Conservation (phyloP, 2,888 invertebrate genomes). For the Uropetala carovei region DNA sequence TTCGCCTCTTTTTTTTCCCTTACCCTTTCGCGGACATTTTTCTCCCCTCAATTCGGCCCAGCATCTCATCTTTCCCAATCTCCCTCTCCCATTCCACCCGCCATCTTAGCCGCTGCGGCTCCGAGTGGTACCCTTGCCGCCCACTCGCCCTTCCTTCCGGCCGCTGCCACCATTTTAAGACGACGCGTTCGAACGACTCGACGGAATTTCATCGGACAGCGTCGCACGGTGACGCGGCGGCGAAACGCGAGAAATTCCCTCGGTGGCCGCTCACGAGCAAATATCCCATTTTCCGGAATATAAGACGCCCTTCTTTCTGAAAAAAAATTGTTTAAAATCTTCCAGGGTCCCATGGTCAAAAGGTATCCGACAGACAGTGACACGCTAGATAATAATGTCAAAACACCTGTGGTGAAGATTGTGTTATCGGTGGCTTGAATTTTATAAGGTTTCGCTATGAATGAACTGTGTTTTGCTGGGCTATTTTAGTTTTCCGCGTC, state of each 20-base stretch:
- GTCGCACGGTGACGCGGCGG: too few species aligned
- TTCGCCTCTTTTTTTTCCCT: not conserved
- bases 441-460: too few species aligned
- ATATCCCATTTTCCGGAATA: not conserved
- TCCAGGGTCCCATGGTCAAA: too few species aligned
- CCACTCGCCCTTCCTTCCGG: slow-evolving; percentile 9
- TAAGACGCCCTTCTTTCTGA: not conserved
- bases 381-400: too few species aligned
- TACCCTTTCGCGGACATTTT: not conserved
- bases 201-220: not conserved
- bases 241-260: not conserved
- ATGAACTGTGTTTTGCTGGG: too few species aligned
- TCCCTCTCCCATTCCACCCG: not conserved
- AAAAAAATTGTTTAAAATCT: too few species aligned
- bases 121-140: not conserved
- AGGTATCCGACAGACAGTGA: too few species aligned
- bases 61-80: not conserved
- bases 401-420: too few species aligned
- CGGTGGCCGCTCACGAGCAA: not conserved
- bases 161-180: not conserved
- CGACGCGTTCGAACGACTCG: not conserved
- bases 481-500: too few species aligned
- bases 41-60: not conserved
- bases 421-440: too few species aligned
- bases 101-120: not conserved